Base-by-base conservation (phyloP, 2,888 invertebrate genomes). In the Philaethria dido region DNA sequence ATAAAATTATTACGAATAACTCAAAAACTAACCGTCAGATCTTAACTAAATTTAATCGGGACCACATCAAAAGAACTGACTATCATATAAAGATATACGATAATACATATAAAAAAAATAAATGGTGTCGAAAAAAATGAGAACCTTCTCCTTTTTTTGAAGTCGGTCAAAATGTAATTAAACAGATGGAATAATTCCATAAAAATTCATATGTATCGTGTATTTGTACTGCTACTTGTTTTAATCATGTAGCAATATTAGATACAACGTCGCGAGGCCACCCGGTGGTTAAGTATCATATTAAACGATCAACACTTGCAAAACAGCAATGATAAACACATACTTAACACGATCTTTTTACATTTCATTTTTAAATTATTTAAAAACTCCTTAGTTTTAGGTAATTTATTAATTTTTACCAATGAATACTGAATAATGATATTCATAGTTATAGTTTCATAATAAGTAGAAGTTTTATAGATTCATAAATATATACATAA, bases 191-290 rank as follows among this genome's bases (percentile, higher is more conserved):
- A 14, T 8, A 60, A 33, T 18, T 29, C 13, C 29, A 45, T 45
- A 33, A 18, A 47, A 13, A 60, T 59, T 6, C 25, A 25, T 18
- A 29, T 29, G n/a, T 18, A 22, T 0, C 13, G 44, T 13, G 9
- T 18, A 45, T 60, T 60, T 61, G 63, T 62, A 47, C 52, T 33
- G 54, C 45, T 50, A 61, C 54, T 42, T 60, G 68, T 65, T 68
- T 68, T 45, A 60, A 65, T 25, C 25, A 68, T 64, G 48, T 45
- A 57, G 63, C 66, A 69, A 62, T 68, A 69, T 73, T 73, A 72
- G 69, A 72, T 64, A 66, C 36, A 39, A 22, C 13, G 42, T 29
- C 69, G 54, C 72, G 70, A 74, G 73, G 73, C 61, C 71, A 63
- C 33, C 72, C 61, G 65, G 70, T 69, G 50, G 44, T 11, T 39